Percentiles rank a stretch among this genome's conserved stretches.
Conservation (phyloP, 2,888 invertebrate species). For the Eueremaeus valkanovi region DNA sequence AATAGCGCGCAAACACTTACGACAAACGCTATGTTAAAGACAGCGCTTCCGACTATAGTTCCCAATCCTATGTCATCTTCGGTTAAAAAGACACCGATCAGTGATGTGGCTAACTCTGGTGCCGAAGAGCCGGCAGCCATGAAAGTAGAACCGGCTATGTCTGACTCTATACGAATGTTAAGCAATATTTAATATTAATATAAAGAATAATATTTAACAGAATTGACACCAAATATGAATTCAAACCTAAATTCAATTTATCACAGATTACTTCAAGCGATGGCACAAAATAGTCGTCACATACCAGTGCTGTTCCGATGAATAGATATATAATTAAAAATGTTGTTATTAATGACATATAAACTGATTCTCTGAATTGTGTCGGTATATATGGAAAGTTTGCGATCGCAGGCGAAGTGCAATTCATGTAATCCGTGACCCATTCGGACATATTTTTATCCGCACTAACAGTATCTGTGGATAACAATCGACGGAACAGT, state of each 20-base stretch:
- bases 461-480: too few species aligned
- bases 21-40: conserved; percentile 92
- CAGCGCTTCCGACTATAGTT: conserved; percentile 78
- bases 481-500: too few species aligned
- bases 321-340: conserved; percentile 43
- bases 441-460: too few species aligned
- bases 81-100: conserved; percentile 57
- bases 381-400: conserved; percentile 45
- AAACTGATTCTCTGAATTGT: background rate
- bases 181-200: too few species aligned
- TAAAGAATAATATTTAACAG: too few species aligned
- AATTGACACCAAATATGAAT: too few species aligned
- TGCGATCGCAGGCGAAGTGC: conserved; percentile 47
- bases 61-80: conserved; percentile 54
- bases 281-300: conserved; percentile 48
- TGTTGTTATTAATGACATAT: conserved; percentile 45
- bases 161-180: too few species aligned
- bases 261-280: conserved; percentile 46
- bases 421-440: too few species aligned
- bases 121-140: conserved; percentile 93
- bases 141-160: conserved; percentile 90
- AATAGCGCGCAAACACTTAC: conserved; percentile 84
- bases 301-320: conserved; percentile 45
- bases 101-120: conserved; percentile 82
- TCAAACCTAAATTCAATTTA: conserved; percentile 24